These are phyloP conservation scores for Ectemnius continuus DNA, from an alignment of 2,888 invertebrate genomes.

Conservation along the genomic window DNA sequence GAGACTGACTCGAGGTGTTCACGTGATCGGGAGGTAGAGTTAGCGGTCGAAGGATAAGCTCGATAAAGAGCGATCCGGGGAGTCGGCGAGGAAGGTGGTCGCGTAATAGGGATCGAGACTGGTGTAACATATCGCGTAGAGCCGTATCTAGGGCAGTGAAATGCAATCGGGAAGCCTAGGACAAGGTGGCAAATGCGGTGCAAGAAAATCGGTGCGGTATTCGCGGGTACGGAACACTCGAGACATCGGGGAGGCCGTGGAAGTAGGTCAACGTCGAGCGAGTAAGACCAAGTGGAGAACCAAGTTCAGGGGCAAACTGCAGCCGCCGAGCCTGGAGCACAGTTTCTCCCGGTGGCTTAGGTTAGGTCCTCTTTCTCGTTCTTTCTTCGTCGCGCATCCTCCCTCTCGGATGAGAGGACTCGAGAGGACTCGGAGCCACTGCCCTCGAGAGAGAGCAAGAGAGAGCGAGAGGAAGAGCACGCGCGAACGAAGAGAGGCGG, in stretches of 20 bases:
- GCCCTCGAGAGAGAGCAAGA: constrained; percentile 20
- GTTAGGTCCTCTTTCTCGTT: constrained; percentile 59
- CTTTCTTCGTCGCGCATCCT: constrained; percentile 31
- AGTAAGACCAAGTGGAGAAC: constrained; percentile 65
- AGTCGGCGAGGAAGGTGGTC: neutral
- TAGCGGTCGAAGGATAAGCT: constrained; percentile 1
- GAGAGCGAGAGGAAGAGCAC: too few species aligned
- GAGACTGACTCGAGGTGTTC: too few species aligned
- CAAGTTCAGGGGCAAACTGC: constrained; percentile 77
- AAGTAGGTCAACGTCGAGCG: constrained; percentile 74
- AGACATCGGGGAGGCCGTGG: constrained; percentile 61
- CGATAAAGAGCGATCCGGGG: neutral
- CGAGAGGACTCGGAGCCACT: constrained; percentile 4
- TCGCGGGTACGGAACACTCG: constrained; percentile 32
- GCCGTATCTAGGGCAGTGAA: constrained; percentile 44
- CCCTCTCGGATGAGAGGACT: constrained; percentile 25
- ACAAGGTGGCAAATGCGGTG: constrained; percentile 13
- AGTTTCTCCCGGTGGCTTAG: constrained; percentile 59
- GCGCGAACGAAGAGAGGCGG: constrained; percentile 48
- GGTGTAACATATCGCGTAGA: constrained; percentile 4
- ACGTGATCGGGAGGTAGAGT: neutral
- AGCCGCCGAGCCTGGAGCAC: constrained; percentile 55
- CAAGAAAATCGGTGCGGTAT: constrained; percentile 43
- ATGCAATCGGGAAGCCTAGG: constrained; percentile 38
- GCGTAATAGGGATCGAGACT: constrained; percentile 8